Conservation (phyloP, 2,888 invertebrate genomes). For the Stegophylla sp. region DNA sequence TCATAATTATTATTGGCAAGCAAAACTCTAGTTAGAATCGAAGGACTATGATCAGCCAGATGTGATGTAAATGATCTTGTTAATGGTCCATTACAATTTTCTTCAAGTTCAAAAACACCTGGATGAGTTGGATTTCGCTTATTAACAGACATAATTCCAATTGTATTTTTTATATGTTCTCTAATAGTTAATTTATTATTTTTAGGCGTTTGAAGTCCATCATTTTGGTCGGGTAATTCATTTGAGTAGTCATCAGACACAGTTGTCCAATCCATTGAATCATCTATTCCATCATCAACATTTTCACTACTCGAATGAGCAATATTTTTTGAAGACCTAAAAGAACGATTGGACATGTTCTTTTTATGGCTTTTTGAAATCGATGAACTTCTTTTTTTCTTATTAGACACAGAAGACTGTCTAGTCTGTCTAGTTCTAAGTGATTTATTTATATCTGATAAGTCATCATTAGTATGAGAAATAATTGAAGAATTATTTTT, state of each 20-base stretch:
- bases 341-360: neutral
- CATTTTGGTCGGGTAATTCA: neutral
- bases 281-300: neutral
- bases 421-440: neutral
- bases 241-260: neutral
- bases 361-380: neutral
- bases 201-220: neutral
- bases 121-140: constrained; percentile 17
- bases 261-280: constrained; percentile 22
- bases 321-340: neutral
- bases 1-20: neutral
- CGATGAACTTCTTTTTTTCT: neutral
- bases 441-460: neutral
- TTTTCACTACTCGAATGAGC: neutral
- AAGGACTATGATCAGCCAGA: neutral
- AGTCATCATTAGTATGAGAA: too few relatives aligned
- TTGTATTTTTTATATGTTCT: constrained; percentile 22
- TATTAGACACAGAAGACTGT: neutral
- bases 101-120: constrained; percentile 17
- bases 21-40: constrained; percentile 24
- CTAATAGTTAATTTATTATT: constrained; percentile 10
- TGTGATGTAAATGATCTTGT: neutral
- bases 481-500: too few relatives aligned
- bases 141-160: constrained; percentile 31
- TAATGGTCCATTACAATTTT: neutral